Conservation (phyloP, 2,113 vertebrate species). For the Asarcornis scutulata region DNA sequence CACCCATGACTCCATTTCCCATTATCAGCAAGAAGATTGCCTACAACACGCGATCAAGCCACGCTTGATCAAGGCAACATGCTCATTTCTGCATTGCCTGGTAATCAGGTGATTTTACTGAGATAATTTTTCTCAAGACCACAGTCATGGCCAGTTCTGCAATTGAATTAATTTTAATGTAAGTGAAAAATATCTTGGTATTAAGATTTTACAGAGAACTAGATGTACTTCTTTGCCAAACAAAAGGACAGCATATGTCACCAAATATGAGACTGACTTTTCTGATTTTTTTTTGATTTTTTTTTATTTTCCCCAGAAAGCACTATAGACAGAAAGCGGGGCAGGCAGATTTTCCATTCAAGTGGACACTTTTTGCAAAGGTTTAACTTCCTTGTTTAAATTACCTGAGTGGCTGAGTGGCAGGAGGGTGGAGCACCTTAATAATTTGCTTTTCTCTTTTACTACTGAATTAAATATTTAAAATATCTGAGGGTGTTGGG, state of each 20-base stretch:
- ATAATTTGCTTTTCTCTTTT: conserved; percentile 40
- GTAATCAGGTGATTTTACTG: neutral
- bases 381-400: neutral
- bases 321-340: neutral
- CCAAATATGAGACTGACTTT: neutral
- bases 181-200: conserved; percentile 53
- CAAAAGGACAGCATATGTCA: conserved; percentile 4
- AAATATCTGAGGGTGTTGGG: conserved; percentile 21
- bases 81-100: neutral
- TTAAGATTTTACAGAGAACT: neutral
- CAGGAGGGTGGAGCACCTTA: neutral
- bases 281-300: neutral
- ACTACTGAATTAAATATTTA: conserved; percentile 29
- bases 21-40: neutral
- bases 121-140: conserved; percentile 61
- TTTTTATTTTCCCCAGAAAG: neutral
- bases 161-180: conserved; percentile 47
- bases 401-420: neutral
- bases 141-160: conserved; percentile 9
- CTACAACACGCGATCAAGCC: neutral
- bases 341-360: neutral
- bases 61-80: neutral
- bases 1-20: neutral
- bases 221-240: neutral
- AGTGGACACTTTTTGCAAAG: neutral